Evolutionary conservation across 2,113 vertebrate genomes (phyloP).

Genomic region (Piprites chloris): DNA sequence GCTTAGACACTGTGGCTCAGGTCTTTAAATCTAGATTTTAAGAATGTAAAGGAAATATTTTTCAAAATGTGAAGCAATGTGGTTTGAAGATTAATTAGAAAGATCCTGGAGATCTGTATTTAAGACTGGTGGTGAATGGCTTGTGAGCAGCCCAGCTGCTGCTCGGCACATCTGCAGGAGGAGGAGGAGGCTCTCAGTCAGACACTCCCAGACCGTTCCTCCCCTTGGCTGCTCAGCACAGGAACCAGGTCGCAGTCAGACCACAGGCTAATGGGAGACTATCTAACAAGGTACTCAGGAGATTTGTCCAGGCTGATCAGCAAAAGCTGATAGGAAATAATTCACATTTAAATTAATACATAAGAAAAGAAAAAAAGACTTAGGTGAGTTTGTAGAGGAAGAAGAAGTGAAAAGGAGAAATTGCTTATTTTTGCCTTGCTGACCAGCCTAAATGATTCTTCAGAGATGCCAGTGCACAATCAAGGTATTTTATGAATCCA

Average conservation of each 20-base stretch:
- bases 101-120: not conserved
- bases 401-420: not conserved
- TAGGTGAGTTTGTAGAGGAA: not conserved
- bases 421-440: not conserved
- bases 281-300: not conserved
- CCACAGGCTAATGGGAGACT: not conserved
- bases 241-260: not conserved
- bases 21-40: not conserved
- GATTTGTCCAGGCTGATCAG: not conserved
- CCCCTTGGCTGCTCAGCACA: not conserved
- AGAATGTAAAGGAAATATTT: not conserved
- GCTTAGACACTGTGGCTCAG: not conserved
- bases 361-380: not conserved
- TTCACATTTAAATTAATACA: not conserved
- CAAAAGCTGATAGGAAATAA: not conserved
- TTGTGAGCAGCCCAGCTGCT: not conserved
- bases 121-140: not conserved
- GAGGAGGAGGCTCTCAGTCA: not conserved
- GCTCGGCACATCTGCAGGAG: not conserved
- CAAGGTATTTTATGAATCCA: not conserved
- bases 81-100: not conserved
- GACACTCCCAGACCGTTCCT: not conserved
- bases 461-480: not conserved
- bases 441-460: not conserved
- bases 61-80: not conserved